phyloP scores from a whole-genome alignment of 2,888 invertebrate species.

The Patella ulyssiponensis region DNA sequence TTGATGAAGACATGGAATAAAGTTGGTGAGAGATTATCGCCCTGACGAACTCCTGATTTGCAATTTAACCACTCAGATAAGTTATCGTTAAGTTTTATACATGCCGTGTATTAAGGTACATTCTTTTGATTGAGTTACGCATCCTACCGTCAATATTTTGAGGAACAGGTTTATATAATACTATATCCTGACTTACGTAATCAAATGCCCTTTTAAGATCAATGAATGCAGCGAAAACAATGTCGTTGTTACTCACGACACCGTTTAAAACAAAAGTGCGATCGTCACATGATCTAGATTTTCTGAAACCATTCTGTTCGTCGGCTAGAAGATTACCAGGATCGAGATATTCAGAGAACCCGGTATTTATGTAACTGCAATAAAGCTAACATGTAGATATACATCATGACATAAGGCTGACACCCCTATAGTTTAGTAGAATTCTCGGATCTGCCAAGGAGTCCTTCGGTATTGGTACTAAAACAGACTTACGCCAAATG shows the following conservation, averaged over 20 bases:
- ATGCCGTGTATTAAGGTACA: too few relatives aligned
- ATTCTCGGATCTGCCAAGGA: conserved; percentile 3
- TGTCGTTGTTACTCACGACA: background rate
- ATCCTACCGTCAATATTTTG: too few relatives aligned
- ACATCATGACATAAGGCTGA: background rate
- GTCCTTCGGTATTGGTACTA: conserved; percentile 13
- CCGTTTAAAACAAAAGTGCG: background rate
- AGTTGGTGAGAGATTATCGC: too few relatives aligned
- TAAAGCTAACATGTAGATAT: conserved; percentile 4
- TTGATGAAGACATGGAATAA: too few relatives aligned
- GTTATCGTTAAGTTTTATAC: too few relatives aligned
- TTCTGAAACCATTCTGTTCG: conserved; percentile 17
- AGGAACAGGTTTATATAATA: too few relatives aligned
- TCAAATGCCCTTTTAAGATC: too few relatives aligned
- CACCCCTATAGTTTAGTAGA: conserved; percentile 7
- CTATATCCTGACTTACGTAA: too few relatives aligned
- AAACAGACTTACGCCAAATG: conserved; percentile 3
- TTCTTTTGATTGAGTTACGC: too few relatives aligned
- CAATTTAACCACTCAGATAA: too few relatives aligned
- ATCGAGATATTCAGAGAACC: background rate
- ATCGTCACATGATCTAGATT: background rate
- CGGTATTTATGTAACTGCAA: background rate
- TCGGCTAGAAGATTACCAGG: background rate
- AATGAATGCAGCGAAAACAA: background rate
- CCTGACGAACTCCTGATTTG: too few relatives aligned